Evolutionary conservation across 1,140 invertebrate genomes (phyloP).

Genomic region (Cephus cinctus): DNA sequence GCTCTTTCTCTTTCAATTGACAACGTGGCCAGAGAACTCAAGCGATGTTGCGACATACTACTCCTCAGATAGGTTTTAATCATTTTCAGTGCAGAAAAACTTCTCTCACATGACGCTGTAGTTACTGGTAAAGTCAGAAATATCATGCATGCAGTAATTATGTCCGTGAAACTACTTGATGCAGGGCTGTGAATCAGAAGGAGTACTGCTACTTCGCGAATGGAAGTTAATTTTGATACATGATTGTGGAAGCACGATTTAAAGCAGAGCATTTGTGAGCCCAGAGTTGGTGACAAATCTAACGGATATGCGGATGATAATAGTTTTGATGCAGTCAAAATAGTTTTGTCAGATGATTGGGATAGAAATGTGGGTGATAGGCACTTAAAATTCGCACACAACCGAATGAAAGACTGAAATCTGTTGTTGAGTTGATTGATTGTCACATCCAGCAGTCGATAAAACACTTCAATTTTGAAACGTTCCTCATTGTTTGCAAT

Average conservation of each 20-base stretch:
- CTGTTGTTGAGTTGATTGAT: background rate
- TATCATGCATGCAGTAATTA: background rate
- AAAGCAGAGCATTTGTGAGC: background rate
- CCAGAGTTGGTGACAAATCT: background rate
- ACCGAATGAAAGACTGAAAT: background rate
- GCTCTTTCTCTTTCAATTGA: background rate
- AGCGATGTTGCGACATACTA: background rate
- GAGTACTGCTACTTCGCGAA: background rate
- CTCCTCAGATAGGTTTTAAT: background rate
- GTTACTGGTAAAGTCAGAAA: background rate
- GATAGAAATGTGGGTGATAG: background rate
- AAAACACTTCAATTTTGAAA: background rate
- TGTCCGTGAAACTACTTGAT: background rate
- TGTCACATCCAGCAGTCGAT: background rate
- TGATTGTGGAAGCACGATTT: background rate
- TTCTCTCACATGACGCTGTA: background rate
- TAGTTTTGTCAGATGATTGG: background rate
- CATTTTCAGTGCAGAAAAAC: background rate
- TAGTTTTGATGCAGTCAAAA: background rate
- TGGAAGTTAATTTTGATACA: background rate
- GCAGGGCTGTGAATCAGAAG: background rate
- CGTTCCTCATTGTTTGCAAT: background rate
- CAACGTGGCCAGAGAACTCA: background rate
- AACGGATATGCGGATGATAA: background rate
- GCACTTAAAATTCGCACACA: background rate